Percentiles rank a stretch among this genome's conserved stretches.
Evolutionary conservation across 2,888 invertebrate genomes (phyloP).

Genomic region (Schrankia costaestrigalis): DNA sequence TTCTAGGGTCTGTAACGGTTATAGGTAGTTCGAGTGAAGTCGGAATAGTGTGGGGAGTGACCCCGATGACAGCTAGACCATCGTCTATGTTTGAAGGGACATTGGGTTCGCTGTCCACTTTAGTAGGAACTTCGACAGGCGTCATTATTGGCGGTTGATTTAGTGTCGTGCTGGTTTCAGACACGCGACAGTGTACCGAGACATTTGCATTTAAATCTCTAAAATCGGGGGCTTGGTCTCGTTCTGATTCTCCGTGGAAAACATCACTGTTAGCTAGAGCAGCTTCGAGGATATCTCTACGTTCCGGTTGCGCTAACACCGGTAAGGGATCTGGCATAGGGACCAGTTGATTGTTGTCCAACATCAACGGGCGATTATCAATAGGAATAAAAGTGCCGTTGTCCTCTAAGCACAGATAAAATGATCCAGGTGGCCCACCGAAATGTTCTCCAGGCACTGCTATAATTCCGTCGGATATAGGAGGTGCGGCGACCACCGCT

Average conservation of each 20-base stretch:
- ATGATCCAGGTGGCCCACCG: conserved; percentile 86
- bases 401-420: conserved; percentile 87
- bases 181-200: conserved; percentile 81
- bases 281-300: conserved; percentile 87
- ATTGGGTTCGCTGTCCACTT: conserved; percentile 52
- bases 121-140: conserved; percentile 86
- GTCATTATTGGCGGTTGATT: conserved; percentile 93
- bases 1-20: conserved; percentile 88
- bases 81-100: conserved; percentile 71
- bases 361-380: conserved; percentile 84
- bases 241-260: conserved; percentile 79
- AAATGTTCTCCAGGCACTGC: conserved; percentile 87
- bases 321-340: conserved; percentile 65
- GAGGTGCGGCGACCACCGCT: conserved; percentile 33
- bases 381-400: conserved; percentile 85
- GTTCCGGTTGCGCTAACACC: conserved; percentile 59
- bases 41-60: conserved; percentile 80
- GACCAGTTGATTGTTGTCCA: conserved; percentile 70
- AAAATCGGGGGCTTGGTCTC: conserved; percentile 81
- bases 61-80: conserved; percentile 81
- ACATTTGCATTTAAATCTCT: conserved; percentile 81
- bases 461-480: conserved; percentile 81
- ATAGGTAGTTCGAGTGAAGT: conserved; percentile 87
- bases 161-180: conserved; percentile 87
- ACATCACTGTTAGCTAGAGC: conserved; percentile 88